Base-by-base conservation (phyloP, 2,888 invertebrate species). In the Synanthedon tipuliformis region DNA sequence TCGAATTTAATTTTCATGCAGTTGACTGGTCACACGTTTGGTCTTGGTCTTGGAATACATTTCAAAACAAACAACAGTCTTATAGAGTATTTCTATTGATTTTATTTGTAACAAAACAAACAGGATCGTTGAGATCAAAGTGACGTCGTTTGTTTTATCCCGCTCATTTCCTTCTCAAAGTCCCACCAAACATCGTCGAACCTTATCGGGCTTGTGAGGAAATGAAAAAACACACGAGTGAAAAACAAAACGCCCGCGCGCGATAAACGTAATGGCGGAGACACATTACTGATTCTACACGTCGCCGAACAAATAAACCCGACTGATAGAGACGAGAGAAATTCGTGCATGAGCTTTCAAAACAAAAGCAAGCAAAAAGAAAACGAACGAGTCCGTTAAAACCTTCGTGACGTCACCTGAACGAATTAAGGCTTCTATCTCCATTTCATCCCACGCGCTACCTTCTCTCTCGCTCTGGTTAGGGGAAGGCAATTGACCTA, bases 401-500 rank as follows among this genome's bases (percentile, higher is more conserved):
- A 75, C 74, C 71, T 70, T 66, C 66, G 73, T 85, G 81, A 83
- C 85, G 84, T 85, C 84, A 85, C 84, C 79, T 82, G 81, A 78
- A 73, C 75, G 82, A 81, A 81, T 83, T 79, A 82, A 75, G 69
- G 66, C 65, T 63, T 70, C 72, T 61, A 57, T 81, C 83, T 70
- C 51, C 45, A 27, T 57, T 52, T 16, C 53, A 11, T 54, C 45
- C 5, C 49, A 18, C 50, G 23, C 15, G 13, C 40, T 27, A 49
- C 48, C 40, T 40, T 45, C 56, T 60, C 62, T 80, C 81, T 74
- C 82, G 59, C 70, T 81, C 77, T 59, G 62, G 58, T 72, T 40
- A 52, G 60, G 69, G 77, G 74, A 51, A 71, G 78, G 82, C 86
- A 85, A 84, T 87, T 87, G 87, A 87, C 87, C 87, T 83, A 87